phyloP scores from a whole-genome alignment of 2,797 vertebrate genomes.

The Lates japonicus region DNA sequence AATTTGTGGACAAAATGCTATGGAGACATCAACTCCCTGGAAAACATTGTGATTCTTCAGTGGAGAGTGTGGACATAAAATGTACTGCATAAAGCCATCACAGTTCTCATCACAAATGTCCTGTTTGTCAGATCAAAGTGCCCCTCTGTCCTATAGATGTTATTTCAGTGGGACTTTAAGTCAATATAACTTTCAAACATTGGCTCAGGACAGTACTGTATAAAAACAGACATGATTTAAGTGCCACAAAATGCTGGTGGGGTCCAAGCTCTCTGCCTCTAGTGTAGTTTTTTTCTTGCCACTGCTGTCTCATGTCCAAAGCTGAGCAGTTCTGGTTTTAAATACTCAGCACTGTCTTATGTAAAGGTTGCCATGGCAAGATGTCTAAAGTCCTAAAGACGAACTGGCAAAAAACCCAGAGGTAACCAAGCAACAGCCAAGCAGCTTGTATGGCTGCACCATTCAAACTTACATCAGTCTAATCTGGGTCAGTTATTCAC shows the following conservation, averaged over 20 bases:
- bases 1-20: too few species aligned
- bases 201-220: too few species aligned
- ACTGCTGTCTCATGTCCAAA: background rate
- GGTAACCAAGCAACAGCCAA: conserved; percentile 53
- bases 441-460: background rate
- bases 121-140: too few species aligned
- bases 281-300: background rate
- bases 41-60: too few species aligned
- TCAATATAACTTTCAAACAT: too few species aligned
- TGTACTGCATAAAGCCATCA: too few species aligned
- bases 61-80: too few species aligned
- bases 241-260: background rate
- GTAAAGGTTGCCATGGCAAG: conserved; percentile 33
- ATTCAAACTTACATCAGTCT: conserved; percentile 14
- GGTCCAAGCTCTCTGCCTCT: background rate
- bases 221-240: background rate
- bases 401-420: background rate
- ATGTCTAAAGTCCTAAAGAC: background rate
- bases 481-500: conserved; percentile 59
- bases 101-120: too few species aligned
- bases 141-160: too few species aligned
- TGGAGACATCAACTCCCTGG: too few species aligned
- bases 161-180: too few species aligned
- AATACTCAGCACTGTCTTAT: conserved; percentile 6
- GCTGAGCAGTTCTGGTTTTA: background rate